Base-by-base conservation (phyloP, 2,113 vertebrate species). In the Chionis minor region DNA sequence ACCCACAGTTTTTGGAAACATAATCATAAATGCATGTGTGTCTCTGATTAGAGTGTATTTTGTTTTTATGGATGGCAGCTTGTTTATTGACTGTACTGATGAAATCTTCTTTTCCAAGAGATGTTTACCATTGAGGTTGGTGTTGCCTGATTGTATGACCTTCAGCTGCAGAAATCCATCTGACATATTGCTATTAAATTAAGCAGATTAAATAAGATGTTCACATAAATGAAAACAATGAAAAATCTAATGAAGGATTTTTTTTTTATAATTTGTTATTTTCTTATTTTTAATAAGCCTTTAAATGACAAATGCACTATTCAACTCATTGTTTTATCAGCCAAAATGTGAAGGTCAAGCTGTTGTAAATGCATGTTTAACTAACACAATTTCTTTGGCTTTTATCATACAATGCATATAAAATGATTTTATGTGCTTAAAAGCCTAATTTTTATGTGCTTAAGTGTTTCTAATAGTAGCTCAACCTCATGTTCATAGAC, bases 91-190 rank as follows among this genome's bases (percentile, higher is more conserved):
- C 77, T 92, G 5, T 74, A 74, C 28, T 1, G 6, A 62, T 70
- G 42, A 92, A 91, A 92, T 79, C 23, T 44, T 92, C 42, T 88
- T 92, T 96, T 96, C 45, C 80, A 74, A 70, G 38, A 70, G 26
- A 30, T 81, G 51, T 69, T 95, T 92, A 61, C 42, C 38, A 26
- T 3, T 66, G 75, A 58, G 28, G 6, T 32, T 86, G 27, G 3
- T 78, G 26, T 58, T 79, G 16, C 35, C 27, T 88, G 35, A 77
- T 22, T 54, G 44, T 40, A 59, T 42, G 38, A 92, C n/a, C 63
- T 92, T 94, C 71, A 73, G 59, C 21, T 86, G 45, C 45, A 88
- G 88, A 88, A 95, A 77, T 69, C 8, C 30, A 73, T 61, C 22
- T 77, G 71, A 94, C 44, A 62, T 84, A 84, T 55, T 95, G 24